These are phyloP conservation scores for Dastarcus helophoroides DNA, from an alignment of 2,888 invertebrate genomes.

Conservation along the genomic window DNA sequence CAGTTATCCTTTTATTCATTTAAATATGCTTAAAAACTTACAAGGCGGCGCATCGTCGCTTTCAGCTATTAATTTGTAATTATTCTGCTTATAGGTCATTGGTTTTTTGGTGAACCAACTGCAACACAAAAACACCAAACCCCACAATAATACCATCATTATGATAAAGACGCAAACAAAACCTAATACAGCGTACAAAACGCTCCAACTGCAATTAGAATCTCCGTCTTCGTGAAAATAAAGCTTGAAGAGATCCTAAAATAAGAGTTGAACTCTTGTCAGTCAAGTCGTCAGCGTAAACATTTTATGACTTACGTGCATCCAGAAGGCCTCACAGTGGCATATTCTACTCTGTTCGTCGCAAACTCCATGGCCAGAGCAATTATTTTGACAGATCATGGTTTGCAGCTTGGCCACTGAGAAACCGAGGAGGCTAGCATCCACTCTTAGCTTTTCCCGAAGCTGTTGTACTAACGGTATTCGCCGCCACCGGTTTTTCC, in stretches of 20 bases:
- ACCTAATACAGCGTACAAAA: conserved; percentile 79
- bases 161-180: conserved; percentile 46
- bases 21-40: conserved; percentile 31
- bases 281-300: too few species aligned
- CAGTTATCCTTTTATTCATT: neutral
- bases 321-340: conserved; percentile 93
- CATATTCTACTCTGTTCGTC: conserved; percentile 73
- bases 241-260: conserved; percentile 28
- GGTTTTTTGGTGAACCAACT: conserved; percentile 40
- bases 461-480: conserved; percentile 53
- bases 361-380: conserved; percentile 86
- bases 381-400: conserved; percentile 80
- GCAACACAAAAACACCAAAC: conserved; percentile 50
- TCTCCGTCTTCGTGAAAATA: conserved; percentile 30
- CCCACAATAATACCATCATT: conserved; percentile 50
- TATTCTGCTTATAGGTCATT: conserved; percentile 45
- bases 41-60: conserved; percentile 54
- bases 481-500: too few species aligned
- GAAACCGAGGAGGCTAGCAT: conserved; percentile 55
- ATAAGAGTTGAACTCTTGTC: conserved; percentile 3
- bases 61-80: conserved; percentile 60
- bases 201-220: conserved; percentile 77
- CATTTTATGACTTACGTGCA: conserved; percentile 49
- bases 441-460: conserved; percentile 55
- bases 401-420: conserved; percentile 72